Percentiles rank a stretch among this genome's conserved stretches.
Evolutionary conservation across 2,797 vertebrate genomes (phyloP).

Genomic region (Falco concolor): DNA sequence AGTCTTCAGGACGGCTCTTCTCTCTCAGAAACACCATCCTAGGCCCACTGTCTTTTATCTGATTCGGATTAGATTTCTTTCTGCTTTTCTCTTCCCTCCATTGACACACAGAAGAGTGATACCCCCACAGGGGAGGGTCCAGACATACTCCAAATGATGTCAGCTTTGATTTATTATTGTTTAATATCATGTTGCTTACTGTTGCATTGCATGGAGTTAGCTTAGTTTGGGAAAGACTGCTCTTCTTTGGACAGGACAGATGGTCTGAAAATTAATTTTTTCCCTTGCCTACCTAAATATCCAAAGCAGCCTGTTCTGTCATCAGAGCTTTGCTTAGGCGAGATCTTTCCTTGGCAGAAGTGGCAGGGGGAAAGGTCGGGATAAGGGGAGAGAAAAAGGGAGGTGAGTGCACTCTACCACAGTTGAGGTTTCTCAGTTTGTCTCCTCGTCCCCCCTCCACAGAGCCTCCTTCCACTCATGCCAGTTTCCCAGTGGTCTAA

Average conservation of each 20-base stretch:
- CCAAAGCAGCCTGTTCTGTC: not conserved
- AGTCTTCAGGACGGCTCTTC: not conserved
- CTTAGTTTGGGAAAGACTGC: not conserved
- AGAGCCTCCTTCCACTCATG: not conserved
- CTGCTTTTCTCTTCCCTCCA: not conserved
- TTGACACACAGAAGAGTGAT: constrained; percentile 14
- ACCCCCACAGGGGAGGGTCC: not conserved
- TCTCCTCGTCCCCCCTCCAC: not conserved
- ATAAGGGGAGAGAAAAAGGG: not conserved
- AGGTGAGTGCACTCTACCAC: not conserved
- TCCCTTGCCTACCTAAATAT: not conserved
- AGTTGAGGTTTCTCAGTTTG: constrained; percentile 9
- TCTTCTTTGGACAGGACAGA: not conserved
- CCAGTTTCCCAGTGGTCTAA: not conserved
- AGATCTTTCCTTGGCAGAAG: not conserved
- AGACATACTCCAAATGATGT: not conserved
- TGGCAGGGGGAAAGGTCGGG: not conserved
- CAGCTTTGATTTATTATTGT: constrained; percentile 53
- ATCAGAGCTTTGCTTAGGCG: not conserved
- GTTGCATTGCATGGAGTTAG: not conserved
- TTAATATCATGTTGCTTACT: constrained; percentile 40
- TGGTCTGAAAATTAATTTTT: constrained; percentile 25
- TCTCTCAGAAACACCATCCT: not conserved
- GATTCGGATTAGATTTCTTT: not conserved
- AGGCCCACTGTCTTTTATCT: not conserved